phyloP scores from a whole-genome alignment of 2,113 vertebrate species.

The Myrmecophaga tridactyla region DNA sequence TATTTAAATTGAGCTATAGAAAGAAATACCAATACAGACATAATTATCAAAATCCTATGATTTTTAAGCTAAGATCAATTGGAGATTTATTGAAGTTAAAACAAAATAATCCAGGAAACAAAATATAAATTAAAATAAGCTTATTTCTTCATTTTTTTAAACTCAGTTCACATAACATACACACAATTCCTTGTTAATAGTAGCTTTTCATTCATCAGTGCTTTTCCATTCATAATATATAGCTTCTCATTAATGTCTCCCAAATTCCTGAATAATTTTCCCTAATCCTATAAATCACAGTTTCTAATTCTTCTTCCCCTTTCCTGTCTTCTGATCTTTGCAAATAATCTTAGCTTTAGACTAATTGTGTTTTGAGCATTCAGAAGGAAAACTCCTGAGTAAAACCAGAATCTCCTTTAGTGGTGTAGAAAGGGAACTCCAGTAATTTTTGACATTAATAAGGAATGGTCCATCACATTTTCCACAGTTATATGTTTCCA shows the following conservation, averaged over 20 bases:
- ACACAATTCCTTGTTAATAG: neutral
- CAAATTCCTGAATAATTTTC: neutral
- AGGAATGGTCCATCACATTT: neutral
- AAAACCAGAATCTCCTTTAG: neutral
- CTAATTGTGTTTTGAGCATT: neutral
- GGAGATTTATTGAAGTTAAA: neutral
- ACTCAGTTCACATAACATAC: neutral
- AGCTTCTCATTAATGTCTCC: neutral
- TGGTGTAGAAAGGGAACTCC: neutral
- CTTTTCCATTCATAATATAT: neutral
- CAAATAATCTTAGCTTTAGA: neutral
- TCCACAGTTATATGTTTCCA: neutral
- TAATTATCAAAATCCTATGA: too few relatives aligned
- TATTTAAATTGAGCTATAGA: neutral
- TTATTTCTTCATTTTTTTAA: neutral
- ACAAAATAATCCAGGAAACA: neutral
- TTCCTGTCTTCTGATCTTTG: neutral
- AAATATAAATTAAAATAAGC: neutral
- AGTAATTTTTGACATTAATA: neutral
- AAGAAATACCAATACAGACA: neutral
- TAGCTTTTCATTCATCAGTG: neutral
- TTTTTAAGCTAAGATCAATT: neutral
- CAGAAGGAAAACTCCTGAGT: neutral
- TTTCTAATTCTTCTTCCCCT: neutral
- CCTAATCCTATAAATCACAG: accelerated